A percentile compares a stretch with the other conserved stretches of the same genome.
Evolutionary conservation across 2,888 invertebrate genomes (phyloP).

Genomic region (Diarsia brunnea): DNA sequence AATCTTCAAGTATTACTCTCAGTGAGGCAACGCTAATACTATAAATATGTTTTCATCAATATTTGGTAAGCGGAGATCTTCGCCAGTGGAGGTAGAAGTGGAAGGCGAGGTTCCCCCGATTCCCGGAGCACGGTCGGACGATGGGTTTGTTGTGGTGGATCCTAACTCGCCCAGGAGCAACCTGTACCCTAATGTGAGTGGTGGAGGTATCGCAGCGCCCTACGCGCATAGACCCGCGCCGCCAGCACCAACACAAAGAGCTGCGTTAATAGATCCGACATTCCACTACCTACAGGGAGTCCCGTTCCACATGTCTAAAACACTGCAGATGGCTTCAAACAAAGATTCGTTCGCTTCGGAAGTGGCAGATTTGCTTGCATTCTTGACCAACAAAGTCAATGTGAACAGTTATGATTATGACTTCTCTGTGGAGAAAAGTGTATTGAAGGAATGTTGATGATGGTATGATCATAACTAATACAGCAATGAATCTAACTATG

Average conservation of each 20-base stretch:
- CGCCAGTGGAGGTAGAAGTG: slow-evolving; percentile 86
- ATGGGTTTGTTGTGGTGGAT: slow-evolving; percentile 85
- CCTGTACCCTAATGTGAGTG: slow-evolving; percentile 82
- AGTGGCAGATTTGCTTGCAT: slow-evolving; percentile 88
- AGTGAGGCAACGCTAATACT: slow-evolving; percentile 1
- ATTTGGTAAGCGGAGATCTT: slow-evolving; percentile 87
- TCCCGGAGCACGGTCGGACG: slow-evolving; percentile 84
- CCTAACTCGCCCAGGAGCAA: slow-evolving; percentile 75
- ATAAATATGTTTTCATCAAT: slow-evolving; percentile 86
- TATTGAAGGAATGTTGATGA: slow-evolving; percentile 86
- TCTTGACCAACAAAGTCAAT: slow-evolving; percentile 86
- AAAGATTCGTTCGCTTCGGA: slow-evolving; percentile 88
- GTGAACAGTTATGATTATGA: slow-evolving; percentile 87
- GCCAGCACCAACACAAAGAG: slow-evolving; percentile 72
- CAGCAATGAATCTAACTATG: neutral
- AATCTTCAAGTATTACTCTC: slow-evolving; percentile 3
- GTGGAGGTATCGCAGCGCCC: slow-evolving; percentile 70
- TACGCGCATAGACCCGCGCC: slow-evolving; percentile 82
- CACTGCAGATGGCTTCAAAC: slow-evolving; percentile 85
- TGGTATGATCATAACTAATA: neutral
- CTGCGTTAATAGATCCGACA: slow-evolving; percentile 73
- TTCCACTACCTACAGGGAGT: slow-evolving; percentile 90
- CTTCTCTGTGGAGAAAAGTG: slow-evolving; percentile 90
- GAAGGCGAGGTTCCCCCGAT: slow-evolving; percentile 87
- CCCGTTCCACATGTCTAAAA: slow-evolving; percentile 89